phyloP scores from a whole-genome alignment of 1,140 invertebrate species.

The Pseudomyrmex pallidus region DNA sequence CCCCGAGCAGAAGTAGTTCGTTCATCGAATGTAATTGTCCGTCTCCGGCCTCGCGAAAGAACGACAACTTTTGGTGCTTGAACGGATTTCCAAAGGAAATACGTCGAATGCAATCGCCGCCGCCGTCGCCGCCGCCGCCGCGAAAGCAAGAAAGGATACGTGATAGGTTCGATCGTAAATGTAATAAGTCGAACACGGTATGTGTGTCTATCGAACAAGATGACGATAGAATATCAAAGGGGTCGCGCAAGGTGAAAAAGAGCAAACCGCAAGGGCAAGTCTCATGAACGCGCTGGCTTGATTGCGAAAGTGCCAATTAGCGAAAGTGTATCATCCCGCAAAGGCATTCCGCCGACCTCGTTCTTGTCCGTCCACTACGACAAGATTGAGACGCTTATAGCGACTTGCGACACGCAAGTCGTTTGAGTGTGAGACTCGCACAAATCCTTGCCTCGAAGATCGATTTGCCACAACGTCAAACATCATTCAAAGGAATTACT shows the following conservation, averaged over 20 bases:
- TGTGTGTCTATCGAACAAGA: background rate
- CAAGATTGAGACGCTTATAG: slow-evolving; percentile 16
- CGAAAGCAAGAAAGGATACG: too few species aligned
- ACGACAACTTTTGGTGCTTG: background rate
- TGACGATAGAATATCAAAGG: slow-evolving; percentile 3
- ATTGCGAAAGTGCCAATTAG: slow-evolving; percentile 53
- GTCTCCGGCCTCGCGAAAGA: background rate
- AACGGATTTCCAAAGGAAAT: background rate
- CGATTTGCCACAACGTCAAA: slow-evolving; percentile 19
- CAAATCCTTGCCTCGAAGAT: background rate
- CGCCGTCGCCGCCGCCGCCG: too few species aligned
- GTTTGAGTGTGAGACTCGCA: background rate
- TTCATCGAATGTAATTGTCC: background rate
- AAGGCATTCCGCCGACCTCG: slow-evolving; percentile 37
- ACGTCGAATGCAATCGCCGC: background rate
- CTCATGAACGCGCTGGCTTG: background rate
- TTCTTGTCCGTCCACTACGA: background rate
- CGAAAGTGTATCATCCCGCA: slow-evolving; percentile 28
- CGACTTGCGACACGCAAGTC: slow-evolving; percentile 3
- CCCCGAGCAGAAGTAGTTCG: background rate
- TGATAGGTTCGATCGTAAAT: background rate
- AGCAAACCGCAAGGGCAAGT: background rate
- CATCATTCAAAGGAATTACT: background rate
- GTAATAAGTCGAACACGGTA: background rate
- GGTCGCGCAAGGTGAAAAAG: background rate